These are phyloP conservation scores for Drosophila multiciliata DNA, from an alignment of 2,888 invertebrate genomes.

Conservation along the genomic window DNA sequence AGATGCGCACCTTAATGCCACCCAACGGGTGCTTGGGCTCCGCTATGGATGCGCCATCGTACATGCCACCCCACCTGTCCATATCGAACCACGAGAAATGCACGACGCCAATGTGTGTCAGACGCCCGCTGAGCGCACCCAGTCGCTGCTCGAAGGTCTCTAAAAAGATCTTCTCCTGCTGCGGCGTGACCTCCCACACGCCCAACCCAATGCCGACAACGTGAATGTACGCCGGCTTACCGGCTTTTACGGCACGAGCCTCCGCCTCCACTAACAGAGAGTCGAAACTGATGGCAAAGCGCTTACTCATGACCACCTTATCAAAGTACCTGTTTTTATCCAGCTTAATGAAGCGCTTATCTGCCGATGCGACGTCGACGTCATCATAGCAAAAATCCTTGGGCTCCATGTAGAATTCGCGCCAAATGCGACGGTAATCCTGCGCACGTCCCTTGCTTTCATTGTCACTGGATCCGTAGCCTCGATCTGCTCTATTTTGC, in stretches of 20 bases:
- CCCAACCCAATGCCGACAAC: slow-evolving; percentile 89
- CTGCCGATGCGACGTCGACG: slow-evolving; percentile 39
- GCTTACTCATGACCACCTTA: slow-evolving; percentile 80
- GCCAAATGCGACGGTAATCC: slow-evolving; percentile 78
- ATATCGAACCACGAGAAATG: slow-evolving; percentile 64
- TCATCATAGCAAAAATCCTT: slow-evolving; percentile 66
- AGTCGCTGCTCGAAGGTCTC: slow-evolving; percentile 88
- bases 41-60: slow-evolving; percentile 83
- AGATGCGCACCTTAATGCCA: slow-evolving; percentile 86
- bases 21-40: slow-evolving; percentile 79
- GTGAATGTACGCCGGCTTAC: slow-evolving; percentile 88
- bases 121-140: slow-evolving; percentile 76
- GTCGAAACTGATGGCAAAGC: slow-evolving; percentile 87
- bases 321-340: slow-evolving; percentile 71
- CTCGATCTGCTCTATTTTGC: slow-evolving; percentile 86
- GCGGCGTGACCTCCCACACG: slow-evolving; percentile 87
- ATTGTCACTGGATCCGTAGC: slow-evolving; percentile 79
- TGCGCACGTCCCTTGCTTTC: slow-evolving; percentile 2
- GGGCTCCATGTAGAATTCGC: slow-evolving; percentile 72
- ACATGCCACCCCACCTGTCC: slow-evolving; percentile 84
- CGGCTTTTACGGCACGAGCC: slow-evolving; percentile 85
- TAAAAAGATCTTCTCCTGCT: slow-evolving; percentile 88
- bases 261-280: slow-evolving; percentile 88
- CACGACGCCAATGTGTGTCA: slow-evolving; percentile 56
- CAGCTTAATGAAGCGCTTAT: slow-evolving; percentile 25